phyloP scores from a whole-genome alignment of 2,113 vertebrate species.

The Istiophorus platypterus region DNA sequence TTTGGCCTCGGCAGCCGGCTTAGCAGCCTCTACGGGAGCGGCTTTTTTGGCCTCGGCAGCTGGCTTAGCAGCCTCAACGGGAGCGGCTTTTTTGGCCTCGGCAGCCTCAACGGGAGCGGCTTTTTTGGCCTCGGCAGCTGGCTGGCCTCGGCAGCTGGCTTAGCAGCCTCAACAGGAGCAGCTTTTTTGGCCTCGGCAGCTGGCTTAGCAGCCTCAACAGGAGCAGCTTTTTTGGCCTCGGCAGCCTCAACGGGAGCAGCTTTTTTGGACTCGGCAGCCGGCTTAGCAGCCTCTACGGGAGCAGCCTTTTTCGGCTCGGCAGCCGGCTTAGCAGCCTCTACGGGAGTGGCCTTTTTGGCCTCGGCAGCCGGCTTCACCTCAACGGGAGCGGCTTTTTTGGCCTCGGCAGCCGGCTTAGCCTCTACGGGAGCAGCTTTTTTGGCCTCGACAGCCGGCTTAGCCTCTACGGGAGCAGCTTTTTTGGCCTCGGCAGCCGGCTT shows the following conservation, averaged over 20 bases:
- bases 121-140: slow-evolving; percentile 4
- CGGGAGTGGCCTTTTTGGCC: not conserved
- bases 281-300: too few relatives aligned
- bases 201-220: slow-evolving; percentile 1
- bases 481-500: slow-evolving; percentile 12
- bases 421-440: not conserved
- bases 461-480: not conserved
- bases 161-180: not conserved
- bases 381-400: too few relatives aligned
- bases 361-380: not conserved
- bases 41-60: too few relatives aligned
- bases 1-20: too few relatives aligned
- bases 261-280: not conserved
- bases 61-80: not conserved
- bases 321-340: not conserved
- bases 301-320: too few relatives aligned
- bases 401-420: not conserved
- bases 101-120: not conserved
- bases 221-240: not conserved
- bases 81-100: not conserved
- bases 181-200: not conserved
- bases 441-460: not conserved
- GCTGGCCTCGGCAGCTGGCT: slow-evolving; percentile 12
- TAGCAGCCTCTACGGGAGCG: too few relatives aligned
- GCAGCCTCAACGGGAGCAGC: not conserved